A percentile compares a stretch with the other conserved stretches of the same genome.
phyloP scores from a whole-genome alignment of 2,888 invertebrate species.

The Beris morrisii region DNA sequence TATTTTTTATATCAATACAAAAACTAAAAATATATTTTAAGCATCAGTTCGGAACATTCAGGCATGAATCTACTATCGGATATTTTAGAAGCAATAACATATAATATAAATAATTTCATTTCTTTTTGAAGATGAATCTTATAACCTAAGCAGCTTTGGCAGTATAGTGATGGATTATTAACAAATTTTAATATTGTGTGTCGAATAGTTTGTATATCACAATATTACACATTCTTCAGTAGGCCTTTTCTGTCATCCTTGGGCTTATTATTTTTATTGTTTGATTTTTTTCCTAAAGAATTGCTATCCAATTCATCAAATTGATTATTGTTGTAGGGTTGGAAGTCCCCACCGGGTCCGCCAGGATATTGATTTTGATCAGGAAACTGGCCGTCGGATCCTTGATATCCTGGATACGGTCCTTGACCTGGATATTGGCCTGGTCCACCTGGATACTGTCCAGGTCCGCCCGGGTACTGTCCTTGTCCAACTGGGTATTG shows the following conservation, averaged over 20 bases:
- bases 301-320: slow-evolving; percentile 8
- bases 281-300: slow-evolving; percentile 7
- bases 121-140: no score
- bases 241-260: slow-evolving; percentile 18
- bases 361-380: slow-evolving; percentile 38
- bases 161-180: no score
- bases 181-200: no score
- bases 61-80: no score
- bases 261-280: not conserved
- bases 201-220: no score
- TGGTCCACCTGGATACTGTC: slow-evolving; percentile 10
- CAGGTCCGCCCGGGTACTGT: slow-evolving; percentile 41
- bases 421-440: slow-evolving; percentile 18
- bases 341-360: slow-evolving; percentile 33
- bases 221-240: slow-evolving; percentile 11
- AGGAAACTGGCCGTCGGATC: not conserved
- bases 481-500: slow-evolving; percentile 36
- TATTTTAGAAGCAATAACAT: no score
- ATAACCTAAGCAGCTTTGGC: no score
- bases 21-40: no score
- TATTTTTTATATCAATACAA: no score
- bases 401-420: slow-evolving; percentile 14
- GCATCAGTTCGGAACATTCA: no score
- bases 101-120: no score
- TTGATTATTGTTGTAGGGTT: slow-evolving; percentile 20